A percentile compares a stretch with the other conserved stretches of the same genome.
phyloP scores from a whole-genome alignment of 2,888 invertebrate species.

The Mesochorus sp. region DNA sequence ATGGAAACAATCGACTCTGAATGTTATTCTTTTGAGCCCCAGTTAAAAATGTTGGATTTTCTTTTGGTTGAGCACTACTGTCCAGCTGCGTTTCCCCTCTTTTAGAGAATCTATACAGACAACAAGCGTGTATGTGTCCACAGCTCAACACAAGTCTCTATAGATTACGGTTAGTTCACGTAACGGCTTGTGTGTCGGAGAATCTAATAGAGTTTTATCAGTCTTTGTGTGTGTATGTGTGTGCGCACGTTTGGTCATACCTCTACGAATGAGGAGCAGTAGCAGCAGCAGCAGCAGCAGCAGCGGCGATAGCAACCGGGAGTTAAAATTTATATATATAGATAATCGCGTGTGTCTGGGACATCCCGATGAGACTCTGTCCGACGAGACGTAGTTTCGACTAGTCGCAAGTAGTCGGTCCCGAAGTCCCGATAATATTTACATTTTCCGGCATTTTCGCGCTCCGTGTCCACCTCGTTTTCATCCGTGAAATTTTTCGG shows the following conservation, averaged over 20 bases:
- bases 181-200: slow-evolving; percentile 31
- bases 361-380: neutral
- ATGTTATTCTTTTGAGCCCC: too few species aligned
- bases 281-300: slow-evolving; percentile 55
- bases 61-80: slow-evolving; percentile 36
- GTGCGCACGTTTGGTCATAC: too few species aligned
- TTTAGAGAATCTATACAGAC: neutral
- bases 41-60: neutral
- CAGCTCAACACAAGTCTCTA: neutral
- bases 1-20: too few species aligned
- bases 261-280: too few species aligned
- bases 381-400: neutral
- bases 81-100: neutral
- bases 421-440: neutral
- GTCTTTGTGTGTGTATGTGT: too few species aligned
- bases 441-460: neutral
- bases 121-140: neutral
- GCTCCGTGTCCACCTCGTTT: neutral
- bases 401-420: too few species aligned
- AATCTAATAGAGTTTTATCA: neutral
- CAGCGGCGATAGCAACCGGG: neutral
- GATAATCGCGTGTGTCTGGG: neutral
- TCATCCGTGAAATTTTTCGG: neutral
- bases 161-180: slow-evolving; percentile 38
- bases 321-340: slow-evolving; percentile 25